Evolutionary conservation across 2,113 vertebrate genomes (phyloP), one percentile per base, ranked within the genome.

Genomic region (Larimichthys crocea): DNA sequence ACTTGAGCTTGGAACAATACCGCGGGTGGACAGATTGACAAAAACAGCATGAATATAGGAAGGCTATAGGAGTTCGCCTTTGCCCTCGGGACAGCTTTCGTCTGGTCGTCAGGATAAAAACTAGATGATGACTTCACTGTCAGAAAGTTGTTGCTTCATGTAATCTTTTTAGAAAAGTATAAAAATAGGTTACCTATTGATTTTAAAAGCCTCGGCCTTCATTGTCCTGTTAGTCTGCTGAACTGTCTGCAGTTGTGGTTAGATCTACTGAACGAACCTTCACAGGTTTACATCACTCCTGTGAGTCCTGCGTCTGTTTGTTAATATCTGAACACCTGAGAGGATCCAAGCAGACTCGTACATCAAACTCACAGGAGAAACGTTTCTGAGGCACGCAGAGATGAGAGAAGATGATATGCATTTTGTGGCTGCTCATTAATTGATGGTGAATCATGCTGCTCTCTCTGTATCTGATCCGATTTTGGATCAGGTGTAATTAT

Each of bases 1-100:
- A 10, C 12, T 59, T 35, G 5, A 20, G 49, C 49, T 56, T 14
- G 0, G 64, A 44, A 57, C 4, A 49, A 46, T 15, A 24, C 20
- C 15, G 68, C 5, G 24, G 63, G 62, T 22, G 46, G 70, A 62
- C 55, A 62, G 69, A 68, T 49, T 26, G 64, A 68, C 56, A 60
- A 14, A 46, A 49, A 16, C 20, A 22, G 26, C 22, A 5, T 35
- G 20, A 40, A n/a, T 15, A 14, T 55, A 3, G 15, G 4, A 35
- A 53, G 61, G 31, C 31, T 16, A 53, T 0, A 26, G 60, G 2
- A 15, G 11, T 35, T 35, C 1, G 56, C 20, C 19, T 40, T 15
- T 15, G 29, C 2, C 46, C 24, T 40, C 14, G 14, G 22, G 19
- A 40, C 53, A 50, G 40, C 11, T 56, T 31, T 12, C 1, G 24